phyloP scores from a whole-genome alignment of 2,797 vertebrate species.

The Enteromius viviparus region DNA sequence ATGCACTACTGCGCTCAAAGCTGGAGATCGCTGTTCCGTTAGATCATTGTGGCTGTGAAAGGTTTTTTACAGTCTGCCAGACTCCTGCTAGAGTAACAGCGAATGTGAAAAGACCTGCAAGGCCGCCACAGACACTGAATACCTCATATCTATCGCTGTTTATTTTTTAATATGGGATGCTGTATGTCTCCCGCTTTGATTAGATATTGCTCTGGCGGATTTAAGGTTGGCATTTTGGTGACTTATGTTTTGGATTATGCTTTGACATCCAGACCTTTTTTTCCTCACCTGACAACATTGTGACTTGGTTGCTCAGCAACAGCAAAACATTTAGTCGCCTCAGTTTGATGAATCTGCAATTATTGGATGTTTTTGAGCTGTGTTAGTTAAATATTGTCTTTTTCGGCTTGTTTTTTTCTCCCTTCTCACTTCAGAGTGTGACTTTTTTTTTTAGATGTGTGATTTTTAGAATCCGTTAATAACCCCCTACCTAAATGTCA shows the following conservation, averaged over 20 bases:
- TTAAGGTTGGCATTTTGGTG: constrained; percentile 24
- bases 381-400: constrained; percentile 46
- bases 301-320: constrained; percentile 31
- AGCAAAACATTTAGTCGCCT: background rate
- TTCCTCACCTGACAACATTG: background rate
- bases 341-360: constrained; percentile 17
- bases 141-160: constrained; percentile 30
- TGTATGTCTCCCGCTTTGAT: constrained; percentile 20
- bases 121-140: constrained; percentile 8
- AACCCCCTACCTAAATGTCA: constrained; percentile 75
- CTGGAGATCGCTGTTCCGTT: constrained; percentile 51
- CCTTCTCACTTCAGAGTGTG: constrained; percentile 1
- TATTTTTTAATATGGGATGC: constrained; percentile 37
- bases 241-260: constrained; percentile 36
- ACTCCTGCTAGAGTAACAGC: constrained; percentile 43
- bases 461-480: constrained; percentile 79
- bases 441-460: constrained; percentile 5
- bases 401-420: constrained; percentile 14
- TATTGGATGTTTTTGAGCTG: constrained; percentile 11
- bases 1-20: constrained; percentile 38
- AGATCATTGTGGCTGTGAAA: constrained; percentile 54
- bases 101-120: constrained; percentile 15
- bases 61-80: constrained; percentile 44
- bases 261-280: constrained; percentile 13
- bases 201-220: constrained; percentile 8